Conservation (phyloP, 2,113 vertebrate species). For the Marcusenius ussheri region DNA sequence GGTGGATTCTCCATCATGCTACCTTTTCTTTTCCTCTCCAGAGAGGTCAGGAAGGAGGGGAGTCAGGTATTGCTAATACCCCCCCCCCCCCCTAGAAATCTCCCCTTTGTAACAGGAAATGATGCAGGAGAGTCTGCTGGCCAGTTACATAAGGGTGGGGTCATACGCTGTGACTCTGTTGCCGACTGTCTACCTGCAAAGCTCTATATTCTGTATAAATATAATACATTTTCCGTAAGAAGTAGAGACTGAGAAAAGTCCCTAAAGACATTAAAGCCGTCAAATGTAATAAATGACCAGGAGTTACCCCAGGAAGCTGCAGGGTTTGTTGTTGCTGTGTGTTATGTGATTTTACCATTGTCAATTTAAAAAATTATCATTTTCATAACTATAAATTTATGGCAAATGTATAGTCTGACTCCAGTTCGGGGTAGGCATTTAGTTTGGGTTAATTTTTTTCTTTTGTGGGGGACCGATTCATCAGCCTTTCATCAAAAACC, state of each 20-base stretch:
- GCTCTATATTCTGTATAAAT: not conserved
- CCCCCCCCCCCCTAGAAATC: conserved; percentile 11
- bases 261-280: not conserved
- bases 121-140: not conserved
- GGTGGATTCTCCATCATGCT: conserved; percentile 47
- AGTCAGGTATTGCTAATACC: conserved; percentile 4
- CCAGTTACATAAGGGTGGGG: no score
- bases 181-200: not conserved
- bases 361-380: not conserved
- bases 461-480: not conserved
- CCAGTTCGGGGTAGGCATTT: not conserved
- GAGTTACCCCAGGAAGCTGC: not conserved
- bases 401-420: not conserved
- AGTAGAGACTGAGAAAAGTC: not conserved
- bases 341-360: not conserved
- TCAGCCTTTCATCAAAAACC: not conserved
- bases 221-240: not conserved
- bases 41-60: conserved; percentile 34
- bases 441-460: not conserved
- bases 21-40: conserved; percentile 36
- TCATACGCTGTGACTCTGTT: not conserved
- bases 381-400: not conserved
- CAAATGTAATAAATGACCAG: not conserved
- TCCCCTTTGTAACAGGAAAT: conserved; percentile 16
- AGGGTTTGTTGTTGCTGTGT: not conserved